phyloP scores from a whole-genome alignment of 1,140 invertebrate species.

The Penaeus chinensis region DNA sequence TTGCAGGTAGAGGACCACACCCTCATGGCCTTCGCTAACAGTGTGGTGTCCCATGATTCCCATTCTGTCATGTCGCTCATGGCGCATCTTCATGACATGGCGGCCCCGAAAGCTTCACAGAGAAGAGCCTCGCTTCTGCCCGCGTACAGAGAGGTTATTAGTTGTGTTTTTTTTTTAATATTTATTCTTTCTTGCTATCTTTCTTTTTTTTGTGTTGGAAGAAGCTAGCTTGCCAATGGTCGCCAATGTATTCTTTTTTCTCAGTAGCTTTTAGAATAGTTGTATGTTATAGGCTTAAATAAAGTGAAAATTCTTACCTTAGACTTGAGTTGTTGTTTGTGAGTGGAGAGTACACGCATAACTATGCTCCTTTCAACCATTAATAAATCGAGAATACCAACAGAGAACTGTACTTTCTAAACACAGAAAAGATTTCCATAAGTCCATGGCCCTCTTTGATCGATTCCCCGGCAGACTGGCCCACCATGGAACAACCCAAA shows the following conservation, averaged over 20 bases:
- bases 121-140: conserved; percentile 14
- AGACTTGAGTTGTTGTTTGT: too few relatives aligned
- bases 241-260: too few relatives aligned
- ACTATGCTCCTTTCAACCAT: too few relatives aligned
- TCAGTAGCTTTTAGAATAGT: too few relatives aligned
- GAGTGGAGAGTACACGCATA: too few relatives aligned
- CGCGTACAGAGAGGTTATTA: conserved; percentile 29
- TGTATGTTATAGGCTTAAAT: too few relatives aligned
- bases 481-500: conserved; percentile 34
- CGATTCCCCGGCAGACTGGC: background rate
- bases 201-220: background rate
- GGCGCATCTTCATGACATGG: conserved; percentile 75
- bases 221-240: too few relatives aligned
- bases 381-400: too few relatives aligned
- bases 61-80: conserved; percentile 76
- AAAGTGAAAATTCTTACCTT: too few relatives aligned
- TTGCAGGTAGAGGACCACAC: conserved; percentile 74
- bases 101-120: conserved; percentile 68
- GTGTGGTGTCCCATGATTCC: conserved; percentile 75
- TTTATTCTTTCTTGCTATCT: conserved; percentile 67
- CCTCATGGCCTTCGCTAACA: conserved; percentile 76
- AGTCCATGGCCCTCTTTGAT: background rate
- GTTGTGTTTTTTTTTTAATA: conserved; percentile 72
- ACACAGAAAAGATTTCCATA: too few relatives aligned
- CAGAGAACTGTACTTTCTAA: too few relatives aligned